Evolutionary conservation across 2,113 vertebrate species (phyloP).

Genomic region (Oophaga pumilio): DNA sequence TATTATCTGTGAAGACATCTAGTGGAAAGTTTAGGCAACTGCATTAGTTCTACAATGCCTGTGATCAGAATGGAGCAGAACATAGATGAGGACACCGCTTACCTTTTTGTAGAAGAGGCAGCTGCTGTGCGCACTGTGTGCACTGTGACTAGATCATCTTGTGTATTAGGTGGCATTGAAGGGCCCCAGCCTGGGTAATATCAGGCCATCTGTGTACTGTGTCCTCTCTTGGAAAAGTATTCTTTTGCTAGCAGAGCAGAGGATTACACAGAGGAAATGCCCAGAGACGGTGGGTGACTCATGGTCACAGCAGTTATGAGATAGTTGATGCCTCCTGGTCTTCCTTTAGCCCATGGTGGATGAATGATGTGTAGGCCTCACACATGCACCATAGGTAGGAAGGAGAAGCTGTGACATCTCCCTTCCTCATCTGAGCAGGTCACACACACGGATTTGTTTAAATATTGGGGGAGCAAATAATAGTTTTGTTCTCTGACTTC

Average conservation of each 20-base stretch:
- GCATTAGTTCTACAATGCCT: conserved; percentile 59
- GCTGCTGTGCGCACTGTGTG: background rate
- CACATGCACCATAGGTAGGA: background rate
- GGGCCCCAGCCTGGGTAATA: background rate
- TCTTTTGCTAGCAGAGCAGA: conserved; percentile 11
- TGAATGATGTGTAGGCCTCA: background rate
- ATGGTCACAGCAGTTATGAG: background rate
- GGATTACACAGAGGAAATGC: background rate
- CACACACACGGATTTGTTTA: background rate
- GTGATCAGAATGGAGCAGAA: background rate
- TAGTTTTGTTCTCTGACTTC: background rate
- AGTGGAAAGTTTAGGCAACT: conserved; percentile 74
- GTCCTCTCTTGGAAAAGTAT: background rate
- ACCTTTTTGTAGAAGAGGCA: background rate
- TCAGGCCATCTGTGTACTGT: background rate
- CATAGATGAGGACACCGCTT: background rate
- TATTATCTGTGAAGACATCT: conserved; percentile 79
- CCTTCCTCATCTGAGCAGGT: background rate
- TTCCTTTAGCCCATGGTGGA: background rate
- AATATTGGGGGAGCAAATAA: background rate
- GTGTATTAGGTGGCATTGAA: background rate
- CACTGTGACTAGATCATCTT: background rate
- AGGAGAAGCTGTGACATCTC: background rate
- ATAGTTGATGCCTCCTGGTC: background rate
- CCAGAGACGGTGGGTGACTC: conserved; percentile 11